Evolutionary conservation across 64 coral and sea anemone genomes (phyloP).

Genomic region (Actinia tenebrosa): DNA sequence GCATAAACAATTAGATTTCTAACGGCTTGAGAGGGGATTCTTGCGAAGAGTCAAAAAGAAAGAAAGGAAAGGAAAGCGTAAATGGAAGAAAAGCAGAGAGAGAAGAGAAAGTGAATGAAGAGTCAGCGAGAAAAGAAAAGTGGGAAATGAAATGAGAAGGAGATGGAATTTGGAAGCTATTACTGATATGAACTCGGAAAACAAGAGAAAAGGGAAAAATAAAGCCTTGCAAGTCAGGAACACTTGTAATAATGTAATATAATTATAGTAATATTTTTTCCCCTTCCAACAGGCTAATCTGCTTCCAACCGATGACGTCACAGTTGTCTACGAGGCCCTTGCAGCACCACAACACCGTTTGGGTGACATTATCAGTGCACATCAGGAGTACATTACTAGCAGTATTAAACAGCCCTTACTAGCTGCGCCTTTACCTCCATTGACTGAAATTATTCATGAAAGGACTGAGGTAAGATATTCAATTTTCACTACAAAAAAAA

Average conservation of each 20-base stretch:
- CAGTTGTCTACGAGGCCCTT: conserved; percentile 73
- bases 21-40: no score
- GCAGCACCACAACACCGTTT: conserved; percentile 6
- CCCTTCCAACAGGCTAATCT: conserved; percentile 52
- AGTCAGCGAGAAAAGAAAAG: background rate
- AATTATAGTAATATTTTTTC: no score
- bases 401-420: conserved; percentile 58
- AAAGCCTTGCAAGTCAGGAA: no score
- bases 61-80: background rate
- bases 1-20: background rate
- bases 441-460: conserved; percentile 62
- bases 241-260: no score
- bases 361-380: conserved; percentile 29
- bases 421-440: conserved; percentile 11
- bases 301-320: conserved; percentile 86
- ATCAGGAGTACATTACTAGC: conserved; percentile 57
- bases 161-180: no score
- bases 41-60: background rate
- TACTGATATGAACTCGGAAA: no score
- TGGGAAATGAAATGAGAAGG: no score
- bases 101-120: background rate
- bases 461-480: conserved; percentile 42
- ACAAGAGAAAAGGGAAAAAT: no score
- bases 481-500: no score
- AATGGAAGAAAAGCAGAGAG: no score